Percentiles rank a stretch among this genome's conserved stretches.
Conservation (phyloP, 2,888 invertebrate genomes). For the Drosophila kambysellisi region DNA sequence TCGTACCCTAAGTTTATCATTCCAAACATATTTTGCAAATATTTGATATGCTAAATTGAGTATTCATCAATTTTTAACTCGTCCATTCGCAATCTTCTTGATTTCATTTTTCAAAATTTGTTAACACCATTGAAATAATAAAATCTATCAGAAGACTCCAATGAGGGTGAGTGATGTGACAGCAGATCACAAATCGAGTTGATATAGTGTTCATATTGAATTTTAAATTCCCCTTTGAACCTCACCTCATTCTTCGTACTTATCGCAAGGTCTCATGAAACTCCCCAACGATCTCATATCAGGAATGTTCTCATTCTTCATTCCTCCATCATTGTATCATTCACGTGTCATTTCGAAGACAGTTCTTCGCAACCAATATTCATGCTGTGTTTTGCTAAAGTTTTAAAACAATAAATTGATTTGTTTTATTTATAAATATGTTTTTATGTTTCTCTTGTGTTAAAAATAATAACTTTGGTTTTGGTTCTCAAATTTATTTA, state of each 20-base stretch:
- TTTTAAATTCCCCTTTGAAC: slow-evolving; percentile 16
- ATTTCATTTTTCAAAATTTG: slow-evolving; percentile 65
- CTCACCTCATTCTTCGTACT: slow-evolving; percentile 49
- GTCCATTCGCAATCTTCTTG: slow-evolving; percentile 57
- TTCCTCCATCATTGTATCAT: slow-evolving; percentile 26
- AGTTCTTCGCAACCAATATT: slow-evolving; percentile 50
- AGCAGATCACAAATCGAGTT: slow-evolving; percentile 39
- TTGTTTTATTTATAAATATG: slow-evolving; percentile 5
- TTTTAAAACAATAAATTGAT: slow-evolving; percentile 36
- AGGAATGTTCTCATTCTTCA: slow-evolving; percentile 36
- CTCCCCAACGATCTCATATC: slow-evolving; percentile 20
- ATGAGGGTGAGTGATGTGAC: slow-evolving; percentile 84
- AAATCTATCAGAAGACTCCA: slow-evolving; percentile 83
- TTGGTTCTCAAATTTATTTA: slow-evolving; percentile 6
- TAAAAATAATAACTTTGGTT: slow-evolving; percentile 43
- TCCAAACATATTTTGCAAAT: slow-evolving; percentile 4
- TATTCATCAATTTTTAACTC: slow-evolving; percentile 58
- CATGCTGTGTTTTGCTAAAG: slow-evolving; percentile 82
- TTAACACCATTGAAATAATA: slow-evolving; percentile 34
- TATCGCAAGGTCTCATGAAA: slow-evolving; percentile 17
- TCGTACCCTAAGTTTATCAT: slow-evolving; percentile 11
- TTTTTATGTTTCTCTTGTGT: slow-evolving; percentile 28
- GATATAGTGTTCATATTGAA: slow-evolving; percentile 37
- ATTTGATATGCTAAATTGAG: slow-evolving; percentile 29
- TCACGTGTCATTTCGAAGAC: slow-evolving; percentile 38